phyloP scores from a whole-genome alignment of 2,797 vertebrate genomes.

The Sandelia bainsii region DNA sequence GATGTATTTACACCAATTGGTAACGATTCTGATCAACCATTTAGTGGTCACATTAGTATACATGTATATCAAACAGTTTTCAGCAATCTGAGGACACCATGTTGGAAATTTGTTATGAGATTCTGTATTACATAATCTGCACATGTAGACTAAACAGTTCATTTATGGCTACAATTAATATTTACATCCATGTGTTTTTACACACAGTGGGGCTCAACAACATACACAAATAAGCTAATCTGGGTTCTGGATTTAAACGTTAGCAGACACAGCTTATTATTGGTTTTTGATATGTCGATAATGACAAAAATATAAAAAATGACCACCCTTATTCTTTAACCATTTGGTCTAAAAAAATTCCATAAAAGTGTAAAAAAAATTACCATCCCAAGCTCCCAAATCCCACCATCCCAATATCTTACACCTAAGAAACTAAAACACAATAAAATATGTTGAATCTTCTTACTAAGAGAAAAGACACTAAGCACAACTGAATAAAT shows the following conservation, averaged over 20 bases:
- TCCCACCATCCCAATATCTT: too few relatives aligned
- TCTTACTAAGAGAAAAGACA: too few relatives aligned
- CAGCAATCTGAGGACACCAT: background rate
- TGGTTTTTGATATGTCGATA: too few relatives aligned
- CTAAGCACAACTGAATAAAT: too few relatives aligned
- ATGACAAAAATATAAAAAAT: too few relatives aligned
- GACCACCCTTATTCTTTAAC: too few relatives aligned
- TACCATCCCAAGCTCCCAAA: background rate
- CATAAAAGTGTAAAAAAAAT: background rate
- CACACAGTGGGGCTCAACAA: too few relatives aligned
- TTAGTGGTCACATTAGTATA: too few relatives aligned
- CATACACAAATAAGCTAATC: background rate
- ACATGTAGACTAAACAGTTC: background rate
- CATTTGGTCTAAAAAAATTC: background rate
- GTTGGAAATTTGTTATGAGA: background rate
- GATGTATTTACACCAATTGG: background rate
- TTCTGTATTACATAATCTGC: background rate
- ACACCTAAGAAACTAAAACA: background rate
- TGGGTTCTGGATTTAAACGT: background rate
- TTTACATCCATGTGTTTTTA: too few relatives aligned
- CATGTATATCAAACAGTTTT: background rate
- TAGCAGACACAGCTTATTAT: too few relatives aligned
- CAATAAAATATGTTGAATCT: background rate
- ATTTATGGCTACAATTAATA: background rate
- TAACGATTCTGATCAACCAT: background rate